Base-by-base conservation (phyloP, 2,888 invertebrate genomes). In the Pantelozetes paolii region DNA sequence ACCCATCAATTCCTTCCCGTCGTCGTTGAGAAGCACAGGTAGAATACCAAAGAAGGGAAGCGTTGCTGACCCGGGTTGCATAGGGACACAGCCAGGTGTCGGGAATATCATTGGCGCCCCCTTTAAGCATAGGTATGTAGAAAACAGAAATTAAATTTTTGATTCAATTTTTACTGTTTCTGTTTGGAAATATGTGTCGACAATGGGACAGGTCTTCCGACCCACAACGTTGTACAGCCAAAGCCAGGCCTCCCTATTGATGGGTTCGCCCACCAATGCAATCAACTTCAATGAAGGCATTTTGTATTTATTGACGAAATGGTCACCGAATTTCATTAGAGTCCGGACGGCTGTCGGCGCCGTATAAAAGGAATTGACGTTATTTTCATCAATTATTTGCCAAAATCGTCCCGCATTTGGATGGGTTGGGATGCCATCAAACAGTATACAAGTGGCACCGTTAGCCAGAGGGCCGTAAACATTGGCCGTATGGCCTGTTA, bases 161-260 rank as follows among this genome's bases (percentile, higher is more conserved):
- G 13, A 28, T 57, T 5, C 18, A 8, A 18, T 42, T 74, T 80
- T 79, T 79, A 84, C 85, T 3, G 98, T 99, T 85, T 99, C 99
- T 0, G 99, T 99, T 85, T 99, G 99, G 97, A 98, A 99, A 84
- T 95, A 99, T 0, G 99, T 99, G 82, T 99, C 99, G 0, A 92
- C 93, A 80, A 99, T 90, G 73, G 96, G 92, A 83, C 85, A 85
- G 9, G 81, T 79, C 26, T 80, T 79, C 59, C 84, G 81, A 18
- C 86, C 84, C 8, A 82, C 81, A 79, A 84, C 82, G 71, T 80
- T 79, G 82, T 95, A 90, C 83, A 94, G 96, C 97, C 97, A 98
- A 70, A 90, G 82, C 97, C 98, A 98, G 0, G 97, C 97, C 82
- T 97, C 97, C 0, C 96, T 91, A 83, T 99, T 99, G 78, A 99